phyloP scores from a whole-genome alignment of 2,113 vertebrate genomes.

The Cinclus cinclus region DNA sequence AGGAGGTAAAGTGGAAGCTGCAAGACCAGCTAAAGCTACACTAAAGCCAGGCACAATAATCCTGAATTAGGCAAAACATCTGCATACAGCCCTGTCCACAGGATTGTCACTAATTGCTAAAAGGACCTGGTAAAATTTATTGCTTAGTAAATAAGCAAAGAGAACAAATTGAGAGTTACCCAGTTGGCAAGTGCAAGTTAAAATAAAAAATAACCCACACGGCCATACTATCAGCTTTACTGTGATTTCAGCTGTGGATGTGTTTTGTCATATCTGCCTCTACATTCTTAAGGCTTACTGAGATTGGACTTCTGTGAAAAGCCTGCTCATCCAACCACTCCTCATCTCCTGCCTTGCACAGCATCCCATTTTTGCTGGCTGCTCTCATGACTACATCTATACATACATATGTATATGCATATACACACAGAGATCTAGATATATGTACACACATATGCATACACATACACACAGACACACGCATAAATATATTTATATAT shows the following conservation, averaged over 20 bases:
- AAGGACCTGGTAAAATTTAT: neutral
- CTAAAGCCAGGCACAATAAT: neutral
- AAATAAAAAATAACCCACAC: neutral
- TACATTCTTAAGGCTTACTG: neutral
- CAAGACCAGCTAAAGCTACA: neutral
- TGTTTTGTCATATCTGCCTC: neutral
- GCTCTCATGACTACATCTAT: neutral
- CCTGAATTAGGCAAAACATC: neutral
- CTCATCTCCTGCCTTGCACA: neutral
- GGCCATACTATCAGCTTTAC: neutral
- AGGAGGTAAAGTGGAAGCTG: slow-evolving; percentile 10
- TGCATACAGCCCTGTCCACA: neutral
- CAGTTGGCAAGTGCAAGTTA: neutral
- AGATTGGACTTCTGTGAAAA: neutral
- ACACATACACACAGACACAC: neutral
- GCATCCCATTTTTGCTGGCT: neutral
- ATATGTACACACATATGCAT: neutral
- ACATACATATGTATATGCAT: neutral
- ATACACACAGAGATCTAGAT: neutral
- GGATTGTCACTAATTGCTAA: neutral
- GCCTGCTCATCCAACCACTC: neutral
- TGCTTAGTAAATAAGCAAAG: neutral
- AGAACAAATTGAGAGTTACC: neutral
- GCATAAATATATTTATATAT: too few species aligned
- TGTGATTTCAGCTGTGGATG: neutral